A percentile compares a stretch with the other conserved stretches of the same genome.
These are phyloP conservation scores for Tachuris rubrigastra DNA, from an alignment of 2,113 vertebrate species.

Conservation along the genomic window DNA sequence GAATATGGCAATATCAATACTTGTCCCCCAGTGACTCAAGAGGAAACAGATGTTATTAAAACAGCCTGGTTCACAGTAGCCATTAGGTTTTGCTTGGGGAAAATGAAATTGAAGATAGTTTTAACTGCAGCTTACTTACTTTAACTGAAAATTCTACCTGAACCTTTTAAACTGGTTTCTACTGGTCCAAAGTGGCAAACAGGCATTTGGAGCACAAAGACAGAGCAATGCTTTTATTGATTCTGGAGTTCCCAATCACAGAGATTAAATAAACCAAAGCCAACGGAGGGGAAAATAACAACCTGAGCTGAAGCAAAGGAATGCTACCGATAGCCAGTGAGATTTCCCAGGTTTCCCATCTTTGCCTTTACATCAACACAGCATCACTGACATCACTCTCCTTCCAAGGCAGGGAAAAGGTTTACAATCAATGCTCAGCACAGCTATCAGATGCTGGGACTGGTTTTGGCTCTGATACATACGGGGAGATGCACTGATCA, in stretches of 20 bases:
- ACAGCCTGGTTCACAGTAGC: not conserved
- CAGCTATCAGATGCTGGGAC: not conserved
- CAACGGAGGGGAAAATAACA: not conserved
- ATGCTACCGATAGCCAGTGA: not conserved
- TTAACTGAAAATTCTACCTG: not conserved
- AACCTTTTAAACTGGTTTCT: not conserved
- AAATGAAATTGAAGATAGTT: not conserved
- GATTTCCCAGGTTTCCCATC: not conserved
- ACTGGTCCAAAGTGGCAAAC: not conserved
- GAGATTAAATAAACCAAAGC: not conserved
- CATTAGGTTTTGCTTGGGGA: constrained; percentile 2
- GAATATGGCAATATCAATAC: constrained; percentile 41
- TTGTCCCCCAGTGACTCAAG: not conserved
- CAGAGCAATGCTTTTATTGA: not conserved
- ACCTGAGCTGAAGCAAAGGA: not conserved
- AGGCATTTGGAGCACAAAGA: not conserved
- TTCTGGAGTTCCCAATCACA: not conserved
- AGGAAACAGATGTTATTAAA: constrained; percentile 58
- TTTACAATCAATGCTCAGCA: not conserved
- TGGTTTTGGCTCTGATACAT: not conserved
- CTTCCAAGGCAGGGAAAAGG: not conserved
- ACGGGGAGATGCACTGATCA: not conserved
- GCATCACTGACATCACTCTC: not conserved
- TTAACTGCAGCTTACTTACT: not conserved
- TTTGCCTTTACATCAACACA: not conserved